phyloP scores from a whole-genome alignment of 2,113 vertebrate genomes.

The Brachyhypopomus gauderio region DNA sequence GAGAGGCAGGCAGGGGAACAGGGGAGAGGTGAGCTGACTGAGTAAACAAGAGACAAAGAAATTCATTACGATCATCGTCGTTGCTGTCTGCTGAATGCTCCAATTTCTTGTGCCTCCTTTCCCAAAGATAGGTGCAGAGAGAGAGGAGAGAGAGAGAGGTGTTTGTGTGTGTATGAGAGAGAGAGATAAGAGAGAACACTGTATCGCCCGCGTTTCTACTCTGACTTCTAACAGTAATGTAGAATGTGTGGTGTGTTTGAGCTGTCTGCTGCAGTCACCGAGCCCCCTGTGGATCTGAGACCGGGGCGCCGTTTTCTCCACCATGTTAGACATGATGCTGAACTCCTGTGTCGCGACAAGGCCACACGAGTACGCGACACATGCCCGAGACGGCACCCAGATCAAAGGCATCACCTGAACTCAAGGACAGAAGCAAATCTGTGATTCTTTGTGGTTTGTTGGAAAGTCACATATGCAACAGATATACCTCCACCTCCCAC shows the following conservation, averaged over 20 bases:
- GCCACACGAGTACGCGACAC: slow-evolving; percentile 15
- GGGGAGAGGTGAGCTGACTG: not conserved
- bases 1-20: not conserved
- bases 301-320: slow-evolving; percentile 28
- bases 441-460: slow-evolving; percentile 1
- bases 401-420: slow-evolving; percentile 29
- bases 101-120: slow-evolving; percentile 28
- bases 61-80: slow-evolving; percentile 18
- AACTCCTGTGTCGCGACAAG: slow-evolving; percentile 19
- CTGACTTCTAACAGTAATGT: slow-evolving; percentile 14
- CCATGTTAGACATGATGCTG: slow-evolving; percentile 26
- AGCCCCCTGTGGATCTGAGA: slow-evolving; percentile 12
- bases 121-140: not conserved
- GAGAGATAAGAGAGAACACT: slow-evolving; percentile 42
- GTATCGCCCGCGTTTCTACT: not conserved
- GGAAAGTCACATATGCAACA: not conserved
- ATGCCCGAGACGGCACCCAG: not conserved
- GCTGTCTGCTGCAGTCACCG: slow-evolving; percentile 22
- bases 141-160: too few relatives aligned
- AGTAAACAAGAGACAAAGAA: slow-evolving; percentile 14
- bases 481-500: not conserved
- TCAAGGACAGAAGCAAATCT: slow-evolving; percentile 33
- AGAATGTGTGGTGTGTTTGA: not conserved
- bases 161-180: too few relatives aligned
- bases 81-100: slow-evolving; percentile 22